Base-by-base conservation (phyloP, 2,797 vertebrate genomes). In the Pseudochromis fuscus region DNA sequence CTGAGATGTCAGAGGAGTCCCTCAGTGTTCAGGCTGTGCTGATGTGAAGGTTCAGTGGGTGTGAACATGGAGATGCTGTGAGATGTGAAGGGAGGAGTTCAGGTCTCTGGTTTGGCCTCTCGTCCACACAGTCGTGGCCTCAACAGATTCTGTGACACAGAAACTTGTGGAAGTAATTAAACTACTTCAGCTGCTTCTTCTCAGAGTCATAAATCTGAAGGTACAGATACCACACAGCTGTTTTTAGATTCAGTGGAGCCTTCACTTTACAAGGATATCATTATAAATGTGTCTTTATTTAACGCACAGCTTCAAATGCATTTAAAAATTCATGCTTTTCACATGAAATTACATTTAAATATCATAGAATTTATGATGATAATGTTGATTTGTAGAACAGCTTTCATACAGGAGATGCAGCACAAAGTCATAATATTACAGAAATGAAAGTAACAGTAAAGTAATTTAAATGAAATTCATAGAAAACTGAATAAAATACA, bases 121-220 rank as follows among this genome's bases (percentile, higher is more conserved):
- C 16, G 25, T 16, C 28, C 16, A 13, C n/a, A 65, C 46, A 0
- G 31, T 25, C 38, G 38, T 16, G n/a, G 23, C 37, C 9, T 8
- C n/a, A 5, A 7, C 9, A 19, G 45, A 24, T 11, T 10, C 4
- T 56, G 51, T 25, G 33, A 31, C 53, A 27, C 21, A 27, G 12
- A n/a, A n/a, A n/a, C 40, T 45, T 35, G 37, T 21, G 38, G 48
- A 66, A 59, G 48, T 8, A 37, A 19, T 59, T 53, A 35, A 73
- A 52, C 11, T 46, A 23, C 25, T 50, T 24, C 1, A 38, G 19
- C 5, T 0, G 25, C 23, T 11, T 72, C 18, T 60, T 25, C 23
- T 56, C 30, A 16, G 48, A 73, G 30, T 46, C 49, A 55, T 35
- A 44, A 44, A 45, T 49, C 2, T 31, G 33, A 63, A 40, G 7